A percentile compares a stretch with the other conserved stretches of the same genome.
Conservation (phyloP, 2,797 vertebrate genomes). For the Xenops minutus region DNA sequence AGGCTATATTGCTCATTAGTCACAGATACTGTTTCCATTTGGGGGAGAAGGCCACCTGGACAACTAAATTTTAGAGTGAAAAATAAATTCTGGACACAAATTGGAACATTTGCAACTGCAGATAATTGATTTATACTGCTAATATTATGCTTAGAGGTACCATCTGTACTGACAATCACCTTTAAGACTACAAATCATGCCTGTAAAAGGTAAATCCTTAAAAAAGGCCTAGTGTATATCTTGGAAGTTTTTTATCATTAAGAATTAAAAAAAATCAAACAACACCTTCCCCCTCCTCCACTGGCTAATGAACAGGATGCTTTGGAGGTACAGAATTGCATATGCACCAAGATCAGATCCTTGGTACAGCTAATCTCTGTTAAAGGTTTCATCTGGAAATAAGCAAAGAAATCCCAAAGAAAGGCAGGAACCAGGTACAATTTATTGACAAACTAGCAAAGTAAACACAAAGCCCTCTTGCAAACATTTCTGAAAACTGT, state of each 20-base stretch:
- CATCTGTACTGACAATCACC: neutral
- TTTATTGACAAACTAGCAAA: neutral
- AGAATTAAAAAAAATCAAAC: neutral
- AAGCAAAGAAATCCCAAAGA: neutral
- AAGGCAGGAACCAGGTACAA: neutral
- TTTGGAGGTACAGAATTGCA: neutral
- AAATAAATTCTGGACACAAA: neutral
- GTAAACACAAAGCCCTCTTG: neutral
- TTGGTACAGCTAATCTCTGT: neutral
- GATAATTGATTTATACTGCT: neutral
- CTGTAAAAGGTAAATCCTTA: neutral
- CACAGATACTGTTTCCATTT: neutral
- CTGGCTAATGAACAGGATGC: neutral
- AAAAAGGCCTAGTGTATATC: neutral
- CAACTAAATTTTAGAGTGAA: neutral
- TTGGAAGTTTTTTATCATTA: neutral
- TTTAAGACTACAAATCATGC: neutral
- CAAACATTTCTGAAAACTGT: neutral
- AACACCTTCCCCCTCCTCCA: neutral
- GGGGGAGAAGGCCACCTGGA: neutral
- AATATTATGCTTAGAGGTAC: neutral
- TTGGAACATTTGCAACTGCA: neutral
- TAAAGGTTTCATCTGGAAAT: neutral
- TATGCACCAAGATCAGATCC: neutral
- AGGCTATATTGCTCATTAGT: neutral